phyloP scores from a whole-genome alignment of 2,888 invertebrate genomes.

The Branchipolynoe longqiensis region DNA sequence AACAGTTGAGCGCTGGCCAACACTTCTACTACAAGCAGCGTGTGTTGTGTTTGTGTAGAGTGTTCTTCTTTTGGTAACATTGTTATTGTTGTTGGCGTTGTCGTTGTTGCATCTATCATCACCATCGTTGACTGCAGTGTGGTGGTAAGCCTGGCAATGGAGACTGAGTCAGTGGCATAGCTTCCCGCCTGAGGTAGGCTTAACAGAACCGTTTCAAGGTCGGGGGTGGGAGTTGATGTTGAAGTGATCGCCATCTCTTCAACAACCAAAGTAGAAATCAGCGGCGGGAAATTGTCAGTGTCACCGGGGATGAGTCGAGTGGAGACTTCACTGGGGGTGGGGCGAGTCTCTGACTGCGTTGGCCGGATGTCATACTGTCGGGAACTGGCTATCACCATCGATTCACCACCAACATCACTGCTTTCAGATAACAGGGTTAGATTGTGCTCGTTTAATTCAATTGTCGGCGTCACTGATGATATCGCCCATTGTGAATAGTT shows the following conservation, averaged over 20 bases:
- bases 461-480: neutral
- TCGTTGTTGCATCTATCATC: neutral
- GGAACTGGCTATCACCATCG: neutral
- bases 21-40: too few relatives aligned
- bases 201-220: too few relatives aligned
- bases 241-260: too few relatives aligned
- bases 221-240: too few relatives aligned
- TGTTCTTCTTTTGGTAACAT: slow-evolving; percentile 11
- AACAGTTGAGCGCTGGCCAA: slow-evolving; percentile 1
- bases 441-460: neutral
- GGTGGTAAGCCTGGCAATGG: neutral
- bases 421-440: neutral
- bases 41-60: slow-evolving; percentile 24
- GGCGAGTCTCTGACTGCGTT: too few relatives aligned
- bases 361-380: neutral
- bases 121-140: neutral
- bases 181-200: too few relatives aligned
- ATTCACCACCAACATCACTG: neutral
- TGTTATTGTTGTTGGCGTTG: neutral
- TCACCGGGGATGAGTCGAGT: too few relatives aligned
- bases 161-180: too few relatives aligned
- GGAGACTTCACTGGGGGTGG: too few relatives aligned
- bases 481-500: neutral
- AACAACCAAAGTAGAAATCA: too few relatives aligned
- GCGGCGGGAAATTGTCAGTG: too few relatives aligned